Evolutionary conservation across 1,140 invertebrate genomes (phyloP).

Genomic region (Drosophila rhopaloa): DNA sequence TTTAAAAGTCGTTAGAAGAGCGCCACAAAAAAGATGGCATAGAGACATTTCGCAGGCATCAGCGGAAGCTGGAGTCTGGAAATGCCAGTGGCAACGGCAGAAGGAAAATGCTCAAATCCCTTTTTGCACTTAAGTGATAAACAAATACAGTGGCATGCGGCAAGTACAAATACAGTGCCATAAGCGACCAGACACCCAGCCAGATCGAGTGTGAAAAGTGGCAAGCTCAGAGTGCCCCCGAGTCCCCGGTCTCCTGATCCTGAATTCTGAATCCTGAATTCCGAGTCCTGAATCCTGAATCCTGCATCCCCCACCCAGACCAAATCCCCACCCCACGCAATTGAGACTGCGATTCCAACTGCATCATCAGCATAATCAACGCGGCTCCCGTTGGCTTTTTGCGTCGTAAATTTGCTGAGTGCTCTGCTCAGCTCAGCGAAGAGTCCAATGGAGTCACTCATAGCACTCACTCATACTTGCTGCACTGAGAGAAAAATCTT

Average conservation of each 20-base stretch:
- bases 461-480: conserved; percentile 37
- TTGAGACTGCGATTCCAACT: conserved; percentile 50
- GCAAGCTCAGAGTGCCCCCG: conserved; percentile 52
- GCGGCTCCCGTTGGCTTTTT: conserved; percentile 78
- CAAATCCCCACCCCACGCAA: conserved; percentile 18
- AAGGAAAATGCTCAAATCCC: conserved; percentile 66
- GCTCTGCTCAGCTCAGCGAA: conserved; percentile 53
- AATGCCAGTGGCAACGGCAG: conserved; percentile 34
- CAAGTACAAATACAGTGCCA: conserved; percentile 62
- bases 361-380: conserved; percentile 83
- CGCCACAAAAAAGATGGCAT: conserved; percentile 29
- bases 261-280: conserved; percentile 2
- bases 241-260: conserved; percentile 1
- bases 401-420: conserved; percentile 80
- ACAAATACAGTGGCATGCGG: conserved; percentile 75
- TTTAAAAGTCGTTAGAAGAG: conserved; percentile 76
- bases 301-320: background rate
- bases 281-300: background rate
- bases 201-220: conserved; percentile 81
- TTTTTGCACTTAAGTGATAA: conserved; percentile 83
- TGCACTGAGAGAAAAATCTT: conserved; percentile 17
- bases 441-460: conserved; percentile 32
- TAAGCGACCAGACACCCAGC: conserved; percentile 37
- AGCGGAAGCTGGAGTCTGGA: conserved; percentile 45
- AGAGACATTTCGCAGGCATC: conserved; percentile 44